Base-by-base conservation (phyloP, 2,797 vertebrate species). In the Peromyscus eremicus region DNA sequence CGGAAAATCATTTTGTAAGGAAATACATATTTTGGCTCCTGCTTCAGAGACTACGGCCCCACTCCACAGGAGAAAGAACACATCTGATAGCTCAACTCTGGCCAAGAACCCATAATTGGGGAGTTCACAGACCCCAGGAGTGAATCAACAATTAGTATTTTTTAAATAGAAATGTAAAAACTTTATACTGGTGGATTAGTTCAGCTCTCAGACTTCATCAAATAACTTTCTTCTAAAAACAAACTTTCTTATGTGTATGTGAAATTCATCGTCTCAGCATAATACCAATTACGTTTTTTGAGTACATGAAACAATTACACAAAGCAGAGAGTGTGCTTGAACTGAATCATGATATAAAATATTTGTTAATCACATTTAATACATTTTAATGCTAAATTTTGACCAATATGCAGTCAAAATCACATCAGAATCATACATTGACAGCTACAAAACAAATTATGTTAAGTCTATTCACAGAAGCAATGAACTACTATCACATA, bases 271-370 rank as follows among this genome's bases (percentile, higher is more conserved):
- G 37, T 34, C 5, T 85, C 71, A 82, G 0, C 29, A 80, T 66
- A 37, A 82, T n/a, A 81, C 5, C 68, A 88, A 68, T 89, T 6
- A 73, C 66, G 12, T 49, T 40, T 62, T 43, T 3, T 52, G 66
- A 75, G 89, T 0, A 86, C 73, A 60, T 52, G 37, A 90, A 90
- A 62, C 5, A 8, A 34, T 7, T 60, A 1, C 29, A 21, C 23
- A 46, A 2, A 60, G 29, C 12, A 82, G 86, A 75, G 27, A 49
- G 4, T 27, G 2, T 64, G 19, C 6, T 71, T 60, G 32, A 84
- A 84, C 32, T 70, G 29, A 81, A 55, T 92, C 46, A 93, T 89
- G 12, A 14, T 16, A 87, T 82, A 46, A 94, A 89, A 49, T 21
- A 75, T 11, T 46, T 29, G 55, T 52, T 88, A 62, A 62, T 83